Base-by-base conservation (phyloP, 2,888 invertebrate genomes). In the Alsophila aescularia region DNA sequence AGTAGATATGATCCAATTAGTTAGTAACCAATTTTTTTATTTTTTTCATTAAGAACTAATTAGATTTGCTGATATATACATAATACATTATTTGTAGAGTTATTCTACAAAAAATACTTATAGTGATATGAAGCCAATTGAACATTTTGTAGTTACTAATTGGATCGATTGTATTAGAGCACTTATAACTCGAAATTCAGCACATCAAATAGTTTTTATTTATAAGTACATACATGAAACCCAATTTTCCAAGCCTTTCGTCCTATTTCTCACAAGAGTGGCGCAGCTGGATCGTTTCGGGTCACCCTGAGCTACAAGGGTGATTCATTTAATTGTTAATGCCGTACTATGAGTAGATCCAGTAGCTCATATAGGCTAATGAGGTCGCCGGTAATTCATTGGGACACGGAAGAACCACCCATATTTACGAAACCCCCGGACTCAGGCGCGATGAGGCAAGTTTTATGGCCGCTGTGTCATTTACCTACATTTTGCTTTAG, bases 321-420 rank as follows among this genome's bases (percentile, higher is more conserved):
- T 74, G 73, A 81, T 80, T 81, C 81, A 79, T 84, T 87, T 81
- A 82, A 85, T 86, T 85, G 83, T 84, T 85, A 85, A 86, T 81
- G 77, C 79, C 70, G 77, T 77, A 80, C 81, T 83, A 79, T 79
- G 75, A 61, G 54, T 58, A 66, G 66, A 72, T 71, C 72, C 72
- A 45, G 45, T 66, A 69, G 76, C 80, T 81, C 79, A 83, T 87
- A 76, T 84, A 83, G 86, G 85, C 86, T 89, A 90, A 90, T 88
- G 87, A 86, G 87, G 83, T 81, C 78, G 69, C 80, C 75, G 77
- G 81, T 87, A 87, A 88, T 87, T 87, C 83, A 87, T 83, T 80
- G 75, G 76, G 80, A 79, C 79, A 80, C 75, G 80, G 75, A 83
- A 80, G 72, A 76, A 75, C 49, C 43, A 45, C 40, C 72, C 67